Evolutionary conservation across 2,113 vertebrate species (phyloP), one percentile per base, ranked within the genome.

Genomic region (Taurulus bubalis): DNA sequence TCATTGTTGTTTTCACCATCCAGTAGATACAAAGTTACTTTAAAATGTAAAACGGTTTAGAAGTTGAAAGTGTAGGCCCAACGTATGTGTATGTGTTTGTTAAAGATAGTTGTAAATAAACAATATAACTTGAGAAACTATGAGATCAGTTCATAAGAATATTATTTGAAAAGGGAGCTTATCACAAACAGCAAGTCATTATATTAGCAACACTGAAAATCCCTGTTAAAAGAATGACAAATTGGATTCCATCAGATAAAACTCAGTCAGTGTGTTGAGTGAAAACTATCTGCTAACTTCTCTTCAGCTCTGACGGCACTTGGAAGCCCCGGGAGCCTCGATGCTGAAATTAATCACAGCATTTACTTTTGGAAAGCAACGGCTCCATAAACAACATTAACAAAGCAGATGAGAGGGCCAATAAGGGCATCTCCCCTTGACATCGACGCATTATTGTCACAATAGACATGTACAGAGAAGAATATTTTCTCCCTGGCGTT

Each of bases 281-380:
- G 55, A 78, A 82, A 85, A 76, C 45, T 28, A 28, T 36, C 22
- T 58, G 70, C 72, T 40, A 77, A 70, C 70, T 72, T 78, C 73
- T 64, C 81, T 80, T 84, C 68, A 87, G 63, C 78, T 83, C 76
- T 64, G 75, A 78, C 68, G 38, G 66, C 53, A 49, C 63, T 66
- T 36, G 60, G 69, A 55, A 34, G 34, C 85, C 79, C 65, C 80
- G 11, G 62, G 84, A 84, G 88, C 78, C 49, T 30, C 20, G 36
- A 84, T 72, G 49, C 56, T 32, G 65, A 90, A 91, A 92, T 92
- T 89, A 92, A 94, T 93, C 89, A 86, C 32, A 58, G 45, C 10
- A 11, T 45, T 63, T 86, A n/a, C n/a, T 75, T 81, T 77, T 72
- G 80, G 74, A 87, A 75, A 81, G 83, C 72, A 73, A 78, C 42